Evolutionary conservation across 2,113 vertebrate species (phyloP), one percentile per base, ranked within the genome.

Genomic region (Ursus arctos): DNA sequence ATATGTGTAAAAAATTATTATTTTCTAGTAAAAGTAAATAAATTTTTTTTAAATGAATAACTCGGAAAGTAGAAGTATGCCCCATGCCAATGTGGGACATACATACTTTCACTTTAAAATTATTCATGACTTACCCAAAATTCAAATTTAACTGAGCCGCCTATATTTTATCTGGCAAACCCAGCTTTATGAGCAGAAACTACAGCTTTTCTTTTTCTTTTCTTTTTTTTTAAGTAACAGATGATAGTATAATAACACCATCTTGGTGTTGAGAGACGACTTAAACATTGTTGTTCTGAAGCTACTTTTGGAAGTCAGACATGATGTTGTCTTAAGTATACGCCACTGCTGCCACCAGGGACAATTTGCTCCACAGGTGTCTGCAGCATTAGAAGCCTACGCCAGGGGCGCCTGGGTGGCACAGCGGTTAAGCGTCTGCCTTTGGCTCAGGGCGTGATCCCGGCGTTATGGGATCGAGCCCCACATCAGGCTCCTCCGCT

Each of bases 291-390:
- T 40, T 26, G 19, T 65, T 18, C 24, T 19, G 59, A 65, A 18
- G n/a, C 7, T 24, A 36, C 22, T 10, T 61, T 1, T 14, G 53
- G 4, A 84, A 72, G 28, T 19, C 65, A 61, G 91, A 72, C 16
- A 6, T 4, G 8, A 16, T 3, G 21, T 21, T 36, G 31, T 18
- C 4, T 76, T 18, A 18, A 4, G 0, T 43, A 4, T 40, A 1
- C 4, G 7, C n/a, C 21, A 14, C 40, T 61, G 4, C 19, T 40
- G 40, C 40, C 31, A n/a, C 0, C 6, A 9, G 14, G 2, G 7
- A 2, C n/a, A 18, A 36, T 61, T 49, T 21, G 40, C 21, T n/a
- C 3, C 4, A 24, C 15, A 7, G 31, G 10, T 4, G 0, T 18
- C 31, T 21, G 15, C 11, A 26, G 15, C 10, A 13, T 12, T 40